These are phyloP conservation scores for Anthoscopus minutus DNA, from an alignment of 2,113 vertebrate species.

Conservation along the genomic window DNA sequence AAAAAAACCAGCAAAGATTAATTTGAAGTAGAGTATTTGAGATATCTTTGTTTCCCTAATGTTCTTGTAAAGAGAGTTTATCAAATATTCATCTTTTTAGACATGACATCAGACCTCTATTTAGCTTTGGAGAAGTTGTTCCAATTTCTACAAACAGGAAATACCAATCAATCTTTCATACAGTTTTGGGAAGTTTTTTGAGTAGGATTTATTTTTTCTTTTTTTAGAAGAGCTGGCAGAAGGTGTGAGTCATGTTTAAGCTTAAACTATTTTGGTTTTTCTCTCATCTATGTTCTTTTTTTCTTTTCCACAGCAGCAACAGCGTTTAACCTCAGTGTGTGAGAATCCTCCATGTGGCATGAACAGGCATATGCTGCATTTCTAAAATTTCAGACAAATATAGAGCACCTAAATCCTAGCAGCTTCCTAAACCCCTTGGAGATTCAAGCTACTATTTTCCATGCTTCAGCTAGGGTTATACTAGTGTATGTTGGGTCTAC, in stretches of 20 bases:
- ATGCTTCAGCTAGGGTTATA: conserved; percentile 48
- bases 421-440: conserved; percentile 38
- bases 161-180: not conserved
- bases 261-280: not conserved
- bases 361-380: conserved; percentile 11
- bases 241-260: not conserved
- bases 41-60: not conserved
- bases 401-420: conserved; percentile 47
- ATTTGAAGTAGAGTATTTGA: not conserved
- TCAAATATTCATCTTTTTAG: not conserved
- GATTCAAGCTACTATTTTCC: conserved; percentile 41
- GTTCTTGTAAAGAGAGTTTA: not conserved
- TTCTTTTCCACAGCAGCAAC: not conserved
- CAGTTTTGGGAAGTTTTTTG: not conserved
- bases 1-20: not conserved
- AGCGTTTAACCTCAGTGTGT: not conserved
- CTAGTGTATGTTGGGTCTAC: conserved; percentile 38
- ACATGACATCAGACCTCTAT: not conserved
- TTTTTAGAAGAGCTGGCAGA: not conserved
- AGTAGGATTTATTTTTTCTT: not conserved
- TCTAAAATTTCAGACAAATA: conserved; percentile 36
- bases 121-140: not conserved
- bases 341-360: conserved; percentile 4
- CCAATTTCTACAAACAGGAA: not conserved
- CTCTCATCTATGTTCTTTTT: not conserved